Base-by-base conservation (phyloP, 2,797 vertebrate genomes). In the Microchirus variegatus region DNA sequence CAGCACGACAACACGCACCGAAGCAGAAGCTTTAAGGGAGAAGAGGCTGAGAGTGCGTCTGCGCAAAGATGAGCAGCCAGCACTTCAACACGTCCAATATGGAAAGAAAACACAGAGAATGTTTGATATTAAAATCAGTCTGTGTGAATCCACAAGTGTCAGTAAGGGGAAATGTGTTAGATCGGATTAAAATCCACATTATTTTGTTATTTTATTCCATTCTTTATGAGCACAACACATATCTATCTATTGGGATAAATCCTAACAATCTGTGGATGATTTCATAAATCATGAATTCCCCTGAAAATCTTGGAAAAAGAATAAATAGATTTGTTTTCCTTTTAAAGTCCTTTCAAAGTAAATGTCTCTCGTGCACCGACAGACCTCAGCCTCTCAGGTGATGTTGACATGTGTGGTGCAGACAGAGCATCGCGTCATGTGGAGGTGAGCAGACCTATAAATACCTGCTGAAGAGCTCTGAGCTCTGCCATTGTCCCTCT, bases 321-420 rank as follows among this genome's bases (percentile, higher is more conserved):
- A 22, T 22, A 22, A 22, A 8, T 1, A 31, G 3, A 6, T 7
- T 31, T 31, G 6, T 31, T 31, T 8, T 31, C 26, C 7, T 13
- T 42, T n/a, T n/a, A n/a, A n/a, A n/a, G n/a, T n/a, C 5, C 15
- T 42, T 9, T 37, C 1, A 11, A 38, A 9, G 37, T 2, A 38
- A 38, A 11, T 31, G 37, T 12, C 37, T 42, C 3, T 42, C 5
- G 1, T 42, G 1, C 15, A 44, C 6, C 9, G 15, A 5, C 26
- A 31, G 42, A n/a, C 16, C 1, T 5, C 9, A 8, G 26, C 35
- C 31, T 15, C 67, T 62, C 59, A 75, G 61, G 55, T 53, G 63
- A 53, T 87, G 73, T 89, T 90, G 76, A 87, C 86, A 75, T 59
- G 82, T 70, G 56, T 75, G 78, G 57, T 59, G 59, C 63, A 59